These are phyloP conservation scores for Andrena minutula DNA, from an alignment of 2,888 invertebrate genomes.

Conservation along the genomic window DNA sequence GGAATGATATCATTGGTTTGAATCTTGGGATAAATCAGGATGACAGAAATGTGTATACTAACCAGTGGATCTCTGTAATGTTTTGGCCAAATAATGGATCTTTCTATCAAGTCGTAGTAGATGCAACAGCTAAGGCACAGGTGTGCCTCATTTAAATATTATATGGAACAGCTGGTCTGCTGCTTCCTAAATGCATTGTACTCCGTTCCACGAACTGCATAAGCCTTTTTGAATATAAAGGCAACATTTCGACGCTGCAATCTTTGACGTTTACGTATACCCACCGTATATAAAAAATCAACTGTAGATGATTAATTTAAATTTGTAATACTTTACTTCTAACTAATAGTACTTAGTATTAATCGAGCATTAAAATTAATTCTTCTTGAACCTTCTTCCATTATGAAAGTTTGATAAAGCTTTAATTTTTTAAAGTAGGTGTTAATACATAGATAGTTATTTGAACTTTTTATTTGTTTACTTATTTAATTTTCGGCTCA, in stretches of 20 bases:
- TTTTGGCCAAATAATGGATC: conserved; percentile 63
- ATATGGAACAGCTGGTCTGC: conserved; percentile 65
- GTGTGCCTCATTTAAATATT: conserved; percentile 72
- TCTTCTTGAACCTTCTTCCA: background rate
- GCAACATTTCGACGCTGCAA: background rate
- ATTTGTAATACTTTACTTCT: background rate
- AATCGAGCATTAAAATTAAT: background rate
- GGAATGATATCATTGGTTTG: conserved; percentile 46
- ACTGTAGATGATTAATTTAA: no score
- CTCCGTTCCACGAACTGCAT: conserved; percentile 18
- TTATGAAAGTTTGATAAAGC: no score
- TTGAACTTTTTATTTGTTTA: background rate
- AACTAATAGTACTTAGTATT: background rate
- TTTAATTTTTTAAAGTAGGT: no score
- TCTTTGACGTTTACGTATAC: background rate
- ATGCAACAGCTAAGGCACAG: conserved; percentile 60
- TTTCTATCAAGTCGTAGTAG: conserved; percentile 46
- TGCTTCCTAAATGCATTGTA: conserved; percentile 49
- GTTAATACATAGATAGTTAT: background rate
- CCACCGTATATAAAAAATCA: background rate
- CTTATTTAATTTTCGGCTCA: no score
- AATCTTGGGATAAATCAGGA: conserved; percentile 62
- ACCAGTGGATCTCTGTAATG: conserved; percentile 60
- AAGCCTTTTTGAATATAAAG: conserved; percentile 6
- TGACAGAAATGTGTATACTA: conserved; percentile 51